Base-by-base conservation (phyloP, 2,888 invertebrate genomes). In the Drosophila yooni region DNA sequence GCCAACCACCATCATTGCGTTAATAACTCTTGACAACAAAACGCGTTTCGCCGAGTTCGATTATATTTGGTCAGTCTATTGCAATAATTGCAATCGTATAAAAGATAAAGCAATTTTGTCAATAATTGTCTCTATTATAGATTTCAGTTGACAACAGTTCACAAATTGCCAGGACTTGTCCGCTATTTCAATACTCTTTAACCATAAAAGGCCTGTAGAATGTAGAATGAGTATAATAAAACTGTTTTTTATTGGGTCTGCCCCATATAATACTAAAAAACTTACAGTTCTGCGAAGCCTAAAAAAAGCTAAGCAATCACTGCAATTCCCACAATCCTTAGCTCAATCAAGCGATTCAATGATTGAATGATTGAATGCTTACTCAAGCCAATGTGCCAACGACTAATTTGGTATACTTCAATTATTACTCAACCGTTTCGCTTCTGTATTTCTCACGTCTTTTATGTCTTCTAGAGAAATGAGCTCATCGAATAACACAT, bases 401-500 rank as follows among this genome's bases (percentile, higher is more conserved):
- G 33, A 50, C 38, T 40, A 31, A 57, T 69, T 69, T 69, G 68
- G 40, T 43, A 15, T 29, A 43, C 29, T 29, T 25, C 29, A 50
- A 68, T 69, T 29, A 69, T 34, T 56, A 38, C 10, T 13, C 29
- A 56, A 50, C 38, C 48, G 56, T 25, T 18, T 60, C 50, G 21
- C 36, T 36, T 51, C 15, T 46, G 11, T 33, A 13, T 46, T 46
- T 48, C 40, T 27, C 18, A 65, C 31, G 40, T 57, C 36, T 33
- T 67, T 18, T 38, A 15, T 36, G 38, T 21, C 46, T 48, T 68
- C 38, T 46, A 33, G 18, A 68, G 48, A 60, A 74, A 58, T 74
- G 75, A 68, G 68, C 61, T 74, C 58, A 74, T 13, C 68, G 27
- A 25, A 54, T 13, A 18, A 27, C 40, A 61, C 34, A 61, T 27